Evolutionary conservation across 2,888 invertebrate genomes (phyloP), one percentile per base, ranked within the genome.

Genomic region (Cantharis nigra): DNA sequence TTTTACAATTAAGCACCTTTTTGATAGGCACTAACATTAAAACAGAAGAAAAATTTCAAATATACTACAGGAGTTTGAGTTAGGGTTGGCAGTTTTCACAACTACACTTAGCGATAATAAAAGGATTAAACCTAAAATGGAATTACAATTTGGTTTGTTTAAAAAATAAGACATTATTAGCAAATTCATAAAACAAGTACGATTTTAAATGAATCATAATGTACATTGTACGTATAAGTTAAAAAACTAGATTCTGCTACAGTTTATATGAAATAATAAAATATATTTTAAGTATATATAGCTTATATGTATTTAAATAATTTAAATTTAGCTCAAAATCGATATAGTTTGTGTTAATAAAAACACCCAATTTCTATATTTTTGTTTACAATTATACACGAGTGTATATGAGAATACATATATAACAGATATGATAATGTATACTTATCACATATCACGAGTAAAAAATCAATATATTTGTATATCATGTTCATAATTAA

Each of bases 371-470:
- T 67, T 67, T 67, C 26, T 67, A 67, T 23, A 67, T 67, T 23
- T 64, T 67, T 64, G 18, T 67, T 67, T 67, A 67, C 26, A 67
- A 49, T 26, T n/a, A 23, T 67, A 67, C 65, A 67, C 11, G 65
- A 13, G 23, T 23, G 26, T 64, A 64, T 64, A 64, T 64, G 20
- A 76, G 49, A 49, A 49, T 49, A 49, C 49, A 26, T 23, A 71
- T 79, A 79, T 78, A 79, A 72, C 77, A 81, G 82, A 80, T 81
- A 82, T 81, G 81, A 81, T 75, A 70, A 64, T 75, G 71, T 75
- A 78, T 84, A 85, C 84, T 83, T 85, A 84, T 84, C 84, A 84
- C 84, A 85, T 84, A 82, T 84, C 81, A 82, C 81, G 84, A 84
- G 83, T 84, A 79, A 74, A 26, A 78, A 71, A 30, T 63, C 73